Percentiles rank a stretch among this genome's conserved stretches.
Evolutionary conservation across 1,140 invertebrate species (phyloP).

Genomic region (Rhagoletis zephyria): DNA sequence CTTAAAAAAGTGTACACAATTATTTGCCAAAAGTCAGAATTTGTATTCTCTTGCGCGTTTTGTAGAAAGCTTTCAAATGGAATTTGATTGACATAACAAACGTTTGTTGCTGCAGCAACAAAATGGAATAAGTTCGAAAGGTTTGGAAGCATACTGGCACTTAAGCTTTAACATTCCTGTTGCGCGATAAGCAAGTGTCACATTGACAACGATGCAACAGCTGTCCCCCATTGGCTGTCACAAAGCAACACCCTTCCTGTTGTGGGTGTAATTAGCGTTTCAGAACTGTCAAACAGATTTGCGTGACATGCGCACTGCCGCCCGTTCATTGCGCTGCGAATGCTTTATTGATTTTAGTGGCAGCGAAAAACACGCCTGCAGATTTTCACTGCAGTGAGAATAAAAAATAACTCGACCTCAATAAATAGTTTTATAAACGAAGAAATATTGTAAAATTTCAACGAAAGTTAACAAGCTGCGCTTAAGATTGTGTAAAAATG

Average conservation of each 20-base stretch:
- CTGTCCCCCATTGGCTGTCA: not conserved
- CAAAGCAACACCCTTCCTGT: not conserved
- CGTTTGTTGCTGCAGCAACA: conserved; percentile 44
- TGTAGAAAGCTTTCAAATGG: not conserved
- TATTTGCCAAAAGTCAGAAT: conserved; percentile 10
- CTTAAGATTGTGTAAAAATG: conserved; percentile 58
- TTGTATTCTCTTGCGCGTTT: not conserved
- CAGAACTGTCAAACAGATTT: not conserved
- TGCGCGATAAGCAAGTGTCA: not conserved
- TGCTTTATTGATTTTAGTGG: conserved; percentile 27
- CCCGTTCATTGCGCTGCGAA: not conserved
- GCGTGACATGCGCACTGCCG: conserved; percentile 21
- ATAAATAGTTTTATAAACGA: too few species aligned
- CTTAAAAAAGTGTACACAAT: not conserved
- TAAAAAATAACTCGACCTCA: not conserved
- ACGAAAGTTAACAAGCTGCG: not conserved
- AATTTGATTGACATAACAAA: conserved; percentile 38
- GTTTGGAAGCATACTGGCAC: not conserved
- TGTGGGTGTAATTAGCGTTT: not conserved
- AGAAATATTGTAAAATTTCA: not conserved
- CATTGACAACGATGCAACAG: not conserved
- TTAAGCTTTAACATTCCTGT: not conserved
- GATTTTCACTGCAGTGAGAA: not conserved
- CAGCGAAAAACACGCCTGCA: conserved; percentile 4
- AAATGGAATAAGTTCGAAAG: conserved; percentile 11